Base-by-base conservation (phyloP, 2,113 vertebrate genomes). In the Ptilorrhoa leucosticta region DNA sequence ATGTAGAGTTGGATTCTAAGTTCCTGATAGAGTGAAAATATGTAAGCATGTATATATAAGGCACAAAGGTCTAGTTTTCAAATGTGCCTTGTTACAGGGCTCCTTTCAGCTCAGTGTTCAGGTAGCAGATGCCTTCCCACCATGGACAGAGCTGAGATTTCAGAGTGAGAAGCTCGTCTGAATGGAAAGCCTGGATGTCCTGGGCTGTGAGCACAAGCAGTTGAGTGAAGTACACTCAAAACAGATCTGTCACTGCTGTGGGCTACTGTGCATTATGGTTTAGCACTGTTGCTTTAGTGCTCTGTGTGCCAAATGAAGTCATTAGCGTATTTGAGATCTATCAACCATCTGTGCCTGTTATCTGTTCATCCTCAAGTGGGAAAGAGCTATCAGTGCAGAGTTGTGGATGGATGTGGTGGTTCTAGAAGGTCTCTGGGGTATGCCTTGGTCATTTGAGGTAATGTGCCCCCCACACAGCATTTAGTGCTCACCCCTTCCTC, bases 261-360 rank as follows among this genome's bases (percentile, higher is more conserved):
- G 40, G 58, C 48, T 42, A 31, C 78, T 81, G 40, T 28, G 47
- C 48, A 3, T 83, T 94, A 51, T 9, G 42, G 70, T 48, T 85
- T 56, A 93, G 57, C 44, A 24, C 65, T 50, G 56, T 84, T 81
- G 35, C 79, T 88, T 13, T 33, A 39, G 37, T 3, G 2, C 39
- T 92, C 20, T 18, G 2, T 35, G 71, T 93, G 92, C 95, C 96
- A 96, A 92, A 90, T 90, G 63, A 93, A 95, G 64, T 80, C 79
- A 35, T 92, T 77, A 85, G 63, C n/a, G 45, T 71, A 69, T 61
- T 33, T 73, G 63, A 80, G 42, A 48, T 86, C 53, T 72, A 2
- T 73, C 82, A 86, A 2, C 92, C 95, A 88, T 88, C 96, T 95
- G 94, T 93, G 83, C 68, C n/a, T 45, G 50, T 13, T 92, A 15